Base-by-base conservation (phyloP, 2,797 vertebrate species). In the Poecilia picta region DNA sequence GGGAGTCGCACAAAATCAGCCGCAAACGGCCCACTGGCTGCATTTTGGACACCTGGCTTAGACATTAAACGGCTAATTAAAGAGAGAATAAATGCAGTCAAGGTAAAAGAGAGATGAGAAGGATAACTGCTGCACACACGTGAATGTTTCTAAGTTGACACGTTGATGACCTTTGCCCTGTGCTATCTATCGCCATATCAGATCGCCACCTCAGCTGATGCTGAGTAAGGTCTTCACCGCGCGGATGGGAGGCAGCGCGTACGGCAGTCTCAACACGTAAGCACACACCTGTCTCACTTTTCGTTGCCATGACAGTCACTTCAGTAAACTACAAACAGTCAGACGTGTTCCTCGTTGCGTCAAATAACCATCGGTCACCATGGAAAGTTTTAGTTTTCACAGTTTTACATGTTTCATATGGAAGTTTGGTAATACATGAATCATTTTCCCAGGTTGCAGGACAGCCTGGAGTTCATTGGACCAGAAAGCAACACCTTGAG, bases 211-310 rank as follows among this genome's bases (percentile, higher is more conserved):
- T 84, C 98, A 99, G 94, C 96, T 99, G 57, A 99, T 99, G 98
- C 97, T 99, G 83, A 99, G 98, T 95, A 99, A 99, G 94, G 98
- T 99, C 82, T 99, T 99, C 94, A 99, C 98, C 3, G 98, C 98
- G 85, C 95, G 98, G 77, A 99, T 97, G 5, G 98, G 97, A 55
- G 96, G 98, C 92, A 99, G 98, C 81, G 97, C 97, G 81, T 99
- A 97, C 0, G 98, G 98, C 91, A 99, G 98, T 74, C 96, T 99
- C 49, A 99, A 99, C 95, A 99, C 97, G 98, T 99, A 96, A 98
- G 98, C 94, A 7, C 13, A 20, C 36, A 73, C 74, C 43, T 57
- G n/a, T 33, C 43, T 51, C 16, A 2, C 76, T 82, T 82, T 23
- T 81, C 23, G 73, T 77, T 82, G 46, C 46, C 25, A 5, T 74